Evolutionary conservation across 2,113 vertebrate species (phyloP), one percentile per base, ranked within the genome.

Genomic region (Synchiropus splendidus): DNA sequence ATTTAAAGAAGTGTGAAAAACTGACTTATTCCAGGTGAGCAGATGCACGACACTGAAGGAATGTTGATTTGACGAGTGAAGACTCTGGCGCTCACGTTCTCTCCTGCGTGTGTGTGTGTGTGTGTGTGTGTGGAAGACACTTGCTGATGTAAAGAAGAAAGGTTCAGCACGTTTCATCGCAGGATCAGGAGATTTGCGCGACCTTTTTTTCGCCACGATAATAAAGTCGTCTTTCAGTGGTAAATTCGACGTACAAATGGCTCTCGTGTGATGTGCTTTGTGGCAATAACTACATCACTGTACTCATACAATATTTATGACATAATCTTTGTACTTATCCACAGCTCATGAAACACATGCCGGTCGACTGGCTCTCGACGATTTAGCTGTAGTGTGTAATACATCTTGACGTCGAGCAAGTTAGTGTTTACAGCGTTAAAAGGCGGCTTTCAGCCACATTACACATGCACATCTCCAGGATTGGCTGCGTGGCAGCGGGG

Each of bases 371-470:
- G 45, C 51, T 64, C 61, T 73, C 72, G 48, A 52, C 45, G 40
- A 72, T 70, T 82, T 73, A 72, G 63, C 66, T 68, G 56, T 48
- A 76, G 77, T 67, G 61, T 72, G 72, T 78, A 79, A 79, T 72
- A 70, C 55, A 65, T 64, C 73, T 66, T 71, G 67, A 72, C 75
- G 67, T 77, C 73, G 65, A 82, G 75, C 66, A 46, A 58, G 65
- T 59, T 68, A 49, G 57, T 72, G 77, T 85, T 84, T 82, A 78
- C 74, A 59, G 64, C 67, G 45, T 79, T 82, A 77, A 85, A 80
- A 81, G 76, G 74, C 69, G 72, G 70, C 75, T 86, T 86, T 83
- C 77, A 85, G 80, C 78, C 77, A 82, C 80, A 86, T 87, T 86
- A 86, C 80, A 76, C 82, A 78, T 70, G 70, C 73, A 70, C 77